phyloP scores from a whole-genome alignment of 2,113 vertebrate genomes.

The Muntiacus reevesi region DNA sequence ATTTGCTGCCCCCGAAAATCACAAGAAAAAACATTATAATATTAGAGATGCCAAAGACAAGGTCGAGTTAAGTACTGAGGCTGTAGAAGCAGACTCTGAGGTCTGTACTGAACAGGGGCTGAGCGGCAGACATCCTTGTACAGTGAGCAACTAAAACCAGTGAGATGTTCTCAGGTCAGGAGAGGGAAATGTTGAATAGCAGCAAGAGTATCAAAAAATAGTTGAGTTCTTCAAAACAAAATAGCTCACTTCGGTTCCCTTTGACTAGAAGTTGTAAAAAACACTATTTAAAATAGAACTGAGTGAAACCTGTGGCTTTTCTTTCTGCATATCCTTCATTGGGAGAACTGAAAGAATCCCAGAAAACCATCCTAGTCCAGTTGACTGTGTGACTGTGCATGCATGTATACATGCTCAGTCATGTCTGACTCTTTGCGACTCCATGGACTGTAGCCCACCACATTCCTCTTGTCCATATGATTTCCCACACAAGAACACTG shows the following conservation, averaged over 20 bases:
- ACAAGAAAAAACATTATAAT: neutral
- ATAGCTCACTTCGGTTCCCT: neutral
- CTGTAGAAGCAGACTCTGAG: neutral
- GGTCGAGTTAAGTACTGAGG: neutral
- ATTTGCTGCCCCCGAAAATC: fast-evolving
- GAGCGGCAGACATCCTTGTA: neutral
- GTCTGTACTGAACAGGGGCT: neutral
- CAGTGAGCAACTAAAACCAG: neutral
- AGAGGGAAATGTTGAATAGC: neutral
- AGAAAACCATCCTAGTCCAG: neutral
- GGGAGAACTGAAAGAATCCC: neutral
- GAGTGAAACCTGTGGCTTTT: neutral
- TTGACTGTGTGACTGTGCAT: neutral
- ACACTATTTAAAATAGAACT: neutral
- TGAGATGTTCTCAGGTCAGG: neutral
- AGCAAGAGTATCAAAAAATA: neutral
- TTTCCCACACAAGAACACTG: neutral
- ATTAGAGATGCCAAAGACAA: neutral
- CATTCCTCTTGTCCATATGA: neutral
- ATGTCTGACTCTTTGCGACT: neutral
- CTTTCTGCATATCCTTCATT: neutral
- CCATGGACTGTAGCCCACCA: neutral
- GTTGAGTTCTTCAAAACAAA: neutral
- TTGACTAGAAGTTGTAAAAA: neutral
- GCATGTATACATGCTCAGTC: neutral